Evolutionary conservation across 2,113 vertebrate genomes (phyloP).

Genomic region (Anolis sagrei): DNA sequence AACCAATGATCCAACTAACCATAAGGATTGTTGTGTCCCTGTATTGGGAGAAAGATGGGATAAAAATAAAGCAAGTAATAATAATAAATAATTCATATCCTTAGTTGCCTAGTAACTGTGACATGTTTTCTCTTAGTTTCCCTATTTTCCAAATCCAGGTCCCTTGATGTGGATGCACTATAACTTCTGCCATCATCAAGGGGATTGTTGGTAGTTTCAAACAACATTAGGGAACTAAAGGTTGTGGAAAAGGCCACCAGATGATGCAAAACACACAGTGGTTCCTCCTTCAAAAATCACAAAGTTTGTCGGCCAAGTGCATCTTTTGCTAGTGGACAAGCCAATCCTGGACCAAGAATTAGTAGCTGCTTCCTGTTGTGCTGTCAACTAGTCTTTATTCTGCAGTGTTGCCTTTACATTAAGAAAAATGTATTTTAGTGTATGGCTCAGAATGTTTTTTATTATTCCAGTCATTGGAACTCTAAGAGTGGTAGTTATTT

Average conservation of each 20-base stretch:
- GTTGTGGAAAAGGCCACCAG: not conserved
- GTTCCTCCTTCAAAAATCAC: not conserved
- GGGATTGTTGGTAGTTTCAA: not conserved
- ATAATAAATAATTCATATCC: not conserved
- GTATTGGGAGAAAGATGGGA: too few species aligned
- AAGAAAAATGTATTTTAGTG: not conserved
- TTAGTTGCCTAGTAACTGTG: not conserved
- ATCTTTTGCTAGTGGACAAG: not conserved
- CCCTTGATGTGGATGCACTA: not conserved
- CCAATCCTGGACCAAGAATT: not conserved
- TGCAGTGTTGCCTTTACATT: not conserved
- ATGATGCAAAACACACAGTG: not conserved
- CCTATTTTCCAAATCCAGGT: not conserved
- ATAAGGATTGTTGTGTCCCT: not conserved
- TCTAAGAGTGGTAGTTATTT: not conserved
- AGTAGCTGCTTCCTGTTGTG: not conserved
- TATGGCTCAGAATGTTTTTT: not conserved
- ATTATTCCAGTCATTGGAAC: not conserved
- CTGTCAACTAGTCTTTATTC: not conserved
- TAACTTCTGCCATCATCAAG: not conserved
- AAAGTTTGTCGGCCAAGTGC: not conserved
- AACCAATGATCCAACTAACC: not conserved
- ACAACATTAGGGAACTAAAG: not conserved
- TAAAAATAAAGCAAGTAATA: too few species aligned
- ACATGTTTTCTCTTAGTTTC: not conserved